These are phyloP conservation scores for Mimumesa dahlbomi DNA, from an alignment of 2,888 invertebrate species.

Conservation along the genomic window DNA sequence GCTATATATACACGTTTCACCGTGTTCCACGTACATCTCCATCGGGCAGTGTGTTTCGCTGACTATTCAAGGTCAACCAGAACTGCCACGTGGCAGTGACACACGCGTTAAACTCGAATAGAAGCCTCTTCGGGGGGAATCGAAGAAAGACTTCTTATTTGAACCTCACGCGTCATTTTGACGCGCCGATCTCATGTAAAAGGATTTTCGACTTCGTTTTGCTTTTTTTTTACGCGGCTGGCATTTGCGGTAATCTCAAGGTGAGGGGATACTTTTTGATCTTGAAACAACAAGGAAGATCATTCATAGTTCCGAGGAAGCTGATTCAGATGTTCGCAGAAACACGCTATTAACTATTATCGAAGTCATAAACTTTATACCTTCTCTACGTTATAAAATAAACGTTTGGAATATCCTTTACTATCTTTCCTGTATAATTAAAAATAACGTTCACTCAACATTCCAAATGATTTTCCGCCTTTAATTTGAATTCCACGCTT, in stretches of 20 bases:
- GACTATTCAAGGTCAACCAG: slow-evolving; percentile 61
- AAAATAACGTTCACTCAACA: too few species aligned
- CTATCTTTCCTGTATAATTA: too few species aligned
- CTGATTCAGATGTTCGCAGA: background rate
- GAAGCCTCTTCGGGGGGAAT: slow-evolving; percentile 14
- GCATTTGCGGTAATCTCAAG: background rate
- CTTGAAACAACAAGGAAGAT: too few species aligned
- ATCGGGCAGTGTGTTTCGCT: slow-evolving; percentile 50
- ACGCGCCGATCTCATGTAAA: slow-evolving; percentile 19
- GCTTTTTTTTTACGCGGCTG: background rate
- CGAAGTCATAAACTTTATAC: too few species aligned
- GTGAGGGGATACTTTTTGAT: background rate
- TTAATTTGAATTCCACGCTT: too few species aligned
- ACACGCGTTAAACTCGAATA: slow-evolving; percentile 51
- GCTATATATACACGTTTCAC: slow-evolving; percentile 26
- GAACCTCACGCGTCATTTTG: slow-evolving; percentile 35
- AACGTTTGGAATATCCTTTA: too few species aligned
- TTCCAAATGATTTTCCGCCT: too few species aligned
- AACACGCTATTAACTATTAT: too few species aligned
- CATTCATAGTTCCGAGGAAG: background rate
- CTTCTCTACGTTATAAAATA: too few species aligned
- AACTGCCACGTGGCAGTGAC: slow-evolving; percentile 64
- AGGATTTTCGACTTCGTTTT: slow-evolving; percentile 14
- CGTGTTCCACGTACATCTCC: slow-evolving; percentile 55
- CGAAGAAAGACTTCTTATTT: slow-evolving; percentile 22